Evolutionary conservation across 2,113 vertebrate species (phyloP), one percentile per base, ranked within the genome.

Genomic region (Catagonus wagneri): DNA sequence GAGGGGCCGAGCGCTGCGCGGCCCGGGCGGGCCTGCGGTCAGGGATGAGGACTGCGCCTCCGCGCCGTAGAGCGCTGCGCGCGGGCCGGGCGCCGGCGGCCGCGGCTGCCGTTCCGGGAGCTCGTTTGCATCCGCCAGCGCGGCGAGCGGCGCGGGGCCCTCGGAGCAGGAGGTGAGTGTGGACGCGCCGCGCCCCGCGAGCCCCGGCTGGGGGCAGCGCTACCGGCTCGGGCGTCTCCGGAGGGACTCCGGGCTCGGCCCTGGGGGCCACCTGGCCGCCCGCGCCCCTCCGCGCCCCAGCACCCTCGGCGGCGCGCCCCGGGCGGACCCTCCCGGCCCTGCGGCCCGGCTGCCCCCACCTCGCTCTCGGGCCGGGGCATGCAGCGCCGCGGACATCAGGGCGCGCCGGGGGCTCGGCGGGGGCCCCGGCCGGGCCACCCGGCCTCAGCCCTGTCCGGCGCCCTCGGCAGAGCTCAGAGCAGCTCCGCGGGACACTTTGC

Each of bases 11-110:
- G 96, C 89, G 72, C 96, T 20, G 96, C 95, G 75, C 94, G 89
- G 94, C 95, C 95, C 81, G 91, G 93, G 84, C 93, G 95, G 95
- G 95, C 92, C 96, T 83, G 95, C 96, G 89, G 94, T 87, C 95
- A 75, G 97, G 80, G 92, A 95, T 96, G 97, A 89, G 91, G 69
- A 88, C 83, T 25, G 94, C 83, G 89, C 87, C 69, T 81, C 58
- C n/a, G 92, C 74, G 56, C 90, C 39, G 74, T 86, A 61, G 96
- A 80, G 90, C 95, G 84, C 96, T 36, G 58, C 79, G 96, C 83
- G 83, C 58, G 87, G 87, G 60, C 87, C 58, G 72, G 60, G 74
- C 61, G 60, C 76, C 72, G 75, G 72, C 80, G 34, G 72, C 80
- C 71, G 85, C 84, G 81, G 81, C 79, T 29, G 79, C 93, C 71